phyloP scores from a whole-genome alignment of 2,797 vertebrate genomes.

The Octomys mimax region DNA sequence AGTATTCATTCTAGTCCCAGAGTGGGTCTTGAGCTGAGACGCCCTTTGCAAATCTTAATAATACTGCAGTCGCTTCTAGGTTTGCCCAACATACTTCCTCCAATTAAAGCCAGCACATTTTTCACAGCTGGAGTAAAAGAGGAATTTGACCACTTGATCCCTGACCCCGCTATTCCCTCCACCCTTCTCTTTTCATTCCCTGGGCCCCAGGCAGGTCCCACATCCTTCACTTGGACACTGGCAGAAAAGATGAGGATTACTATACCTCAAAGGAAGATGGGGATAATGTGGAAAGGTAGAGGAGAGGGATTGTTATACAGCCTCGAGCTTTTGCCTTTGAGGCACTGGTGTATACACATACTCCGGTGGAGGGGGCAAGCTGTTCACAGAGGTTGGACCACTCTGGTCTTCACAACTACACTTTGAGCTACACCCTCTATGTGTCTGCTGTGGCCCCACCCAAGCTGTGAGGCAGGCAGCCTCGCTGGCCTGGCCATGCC shows the following conservation, averaged over 20 bases:
- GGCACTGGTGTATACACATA: background rate
- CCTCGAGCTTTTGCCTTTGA: background rate
- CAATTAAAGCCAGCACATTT: slow-evolving; percentile 66
- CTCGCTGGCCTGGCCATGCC: background rate
- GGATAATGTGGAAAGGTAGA: background rate
- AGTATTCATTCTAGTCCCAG: slow-evolving; percentile 82
- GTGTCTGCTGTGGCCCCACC: background rate
- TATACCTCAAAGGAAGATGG: background rate
- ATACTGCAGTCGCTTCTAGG: slow-evolving; percentile 68
- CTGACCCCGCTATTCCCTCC: background rate
- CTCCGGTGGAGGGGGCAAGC: rapidly evolving
- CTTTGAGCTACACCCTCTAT: background rate
- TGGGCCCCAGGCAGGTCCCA: background rate
- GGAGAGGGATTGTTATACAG: background rate
- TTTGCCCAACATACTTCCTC: slow-evolving; percentile 64
- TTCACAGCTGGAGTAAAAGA: slow-evolving; percentile 76
- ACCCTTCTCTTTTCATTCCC: slow-evolving; percentile 37
- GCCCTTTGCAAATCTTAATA: slow-evolving; percentile 80
- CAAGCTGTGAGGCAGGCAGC: background rate
- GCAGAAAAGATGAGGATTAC: background rate
- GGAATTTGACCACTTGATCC: slow-evolving; percentile 65
- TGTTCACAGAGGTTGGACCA: background rate
- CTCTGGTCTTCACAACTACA: background rate
- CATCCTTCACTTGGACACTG: background rate
- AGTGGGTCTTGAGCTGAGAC: slow-evolving; percentile 73